Conservation (phyloP, 2,113 vertebrate species). For the Agelaius tricolor region DNA sequence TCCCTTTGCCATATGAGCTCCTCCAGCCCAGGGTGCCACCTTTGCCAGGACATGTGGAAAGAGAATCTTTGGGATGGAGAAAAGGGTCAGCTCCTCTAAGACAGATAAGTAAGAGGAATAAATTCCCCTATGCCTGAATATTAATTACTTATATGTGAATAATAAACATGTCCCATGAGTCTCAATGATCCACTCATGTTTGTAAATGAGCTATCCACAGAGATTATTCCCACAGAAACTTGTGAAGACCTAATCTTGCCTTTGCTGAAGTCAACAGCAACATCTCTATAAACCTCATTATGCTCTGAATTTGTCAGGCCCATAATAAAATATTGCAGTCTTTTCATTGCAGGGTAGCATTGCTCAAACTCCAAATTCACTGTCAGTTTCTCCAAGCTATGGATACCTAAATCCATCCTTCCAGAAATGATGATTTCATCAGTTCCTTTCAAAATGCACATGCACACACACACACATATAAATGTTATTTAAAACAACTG, state of each 20-base stretch:
- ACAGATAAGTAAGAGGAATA: neutral
- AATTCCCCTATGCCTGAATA: conserved; percentile 1
- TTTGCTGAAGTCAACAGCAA: conserved; percentile 4
- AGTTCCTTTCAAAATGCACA: neutral
- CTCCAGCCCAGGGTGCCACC: neutral
- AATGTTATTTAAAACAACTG: neutral
- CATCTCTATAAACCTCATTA: conserved; percentile 9
- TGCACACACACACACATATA: neutral
- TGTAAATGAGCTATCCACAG: conserved; percentile 30
- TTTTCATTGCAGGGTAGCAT: neutral
- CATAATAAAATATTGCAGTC: neutral
- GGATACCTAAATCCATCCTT: neutral
- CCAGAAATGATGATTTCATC: neutral
- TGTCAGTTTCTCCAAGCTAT: neutral
- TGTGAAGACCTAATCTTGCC: neutral
- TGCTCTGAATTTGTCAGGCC: neutral
- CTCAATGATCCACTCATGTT: conserved; percentile 27
- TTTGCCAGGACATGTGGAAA: neutral
- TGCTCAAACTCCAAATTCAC: neutral
- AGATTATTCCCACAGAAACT: conserved; percentile 31
- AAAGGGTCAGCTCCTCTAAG: neutral
- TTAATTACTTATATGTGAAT: conserved; percentile 44
- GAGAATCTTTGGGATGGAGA: neutral
- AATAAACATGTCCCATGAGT: conserved; percentile 13
- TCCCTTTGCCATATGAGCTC: neutral